Conservation (phyloP, 92 coral and sea anemone species). For the Phymanthus crucifer region DNA sequence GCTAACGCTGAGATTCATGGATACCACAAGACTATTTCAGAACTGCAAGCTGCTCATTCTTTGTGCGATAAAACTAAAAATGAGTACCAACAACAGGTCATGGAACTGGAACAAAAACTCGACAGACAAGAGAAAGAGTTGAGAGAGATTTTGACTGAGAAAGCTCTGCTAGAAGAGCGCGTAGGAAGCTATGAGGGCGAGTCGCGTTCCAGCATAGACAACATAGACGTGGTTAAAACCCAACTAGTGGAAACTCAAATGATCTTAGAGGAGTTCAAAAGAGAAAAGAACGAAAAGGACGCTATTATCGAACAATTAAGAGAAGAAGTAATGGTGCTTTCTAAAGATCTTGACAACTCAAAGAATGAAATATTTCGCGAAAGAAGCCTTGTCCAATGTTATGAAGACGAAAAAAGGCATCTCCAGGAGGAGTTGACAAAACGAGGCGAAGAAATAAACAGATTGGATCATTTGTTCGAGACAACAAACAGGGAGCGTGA, state of each 20-base stretch:
- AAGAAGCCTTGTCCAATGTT: slow-evolving; percentile 66
- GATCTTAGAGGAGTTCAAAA: slow-evolving; percentile 76
- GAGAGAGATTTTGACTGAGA: slow-evolving; percentile 61
- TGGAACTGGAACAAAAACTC: slow-evolving; percentile 68
- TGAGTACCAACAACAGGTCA: slow-evolving; percentile 82
- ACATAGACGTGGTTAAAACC: slow-evolving; percentile 71
- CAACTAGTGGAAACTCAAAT: slow-evolving; percentile 85
- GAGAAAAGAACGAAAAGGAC: slow-evolving; percentile 80
- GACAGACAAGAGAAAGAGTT: slow-evolving; percentile 75
- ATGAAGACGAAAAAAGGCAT: slow-evolving; percentile 78
- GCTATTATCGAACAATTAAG: slow-evolving; percentile 78
- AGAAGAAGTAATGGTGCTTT: slow-evolving; percentile 71
- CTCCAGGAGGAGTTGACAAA: slow-evolving; percentile 71
- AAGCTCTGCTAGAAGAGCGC: slow-evolving; percentile 66
- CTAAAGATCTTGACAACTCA: slow-evolving; percentile 70
- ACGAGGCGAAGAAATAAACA: slow-evolving; percentile 72
- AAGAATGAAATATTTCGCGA: slow-evolving; percentile 73
- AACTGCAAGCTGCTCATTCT: slow-evolving; percentile 87
- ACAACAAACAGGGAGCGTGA: slow-evolving; percentile 76
- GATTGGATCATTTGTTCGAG: slow-evolving; percentile 60
- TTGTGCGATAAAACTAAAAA: slow-evolving; percentile 74
- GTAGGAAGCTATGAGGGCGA: slow-evolving; percentile 61
- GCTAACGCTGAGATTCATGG: slow-evolving; percentile 80
- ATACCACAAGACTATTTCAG: slow-evolving; percentile 75
- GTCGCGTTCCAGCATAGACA: slow-evolving; percentile 68